A percentile compares a stretch with the other conserved stretches of the same genome.
Conservation (phyloP, 2,797 vertebrate species). For the Hipposideros larvatus region DNA sequence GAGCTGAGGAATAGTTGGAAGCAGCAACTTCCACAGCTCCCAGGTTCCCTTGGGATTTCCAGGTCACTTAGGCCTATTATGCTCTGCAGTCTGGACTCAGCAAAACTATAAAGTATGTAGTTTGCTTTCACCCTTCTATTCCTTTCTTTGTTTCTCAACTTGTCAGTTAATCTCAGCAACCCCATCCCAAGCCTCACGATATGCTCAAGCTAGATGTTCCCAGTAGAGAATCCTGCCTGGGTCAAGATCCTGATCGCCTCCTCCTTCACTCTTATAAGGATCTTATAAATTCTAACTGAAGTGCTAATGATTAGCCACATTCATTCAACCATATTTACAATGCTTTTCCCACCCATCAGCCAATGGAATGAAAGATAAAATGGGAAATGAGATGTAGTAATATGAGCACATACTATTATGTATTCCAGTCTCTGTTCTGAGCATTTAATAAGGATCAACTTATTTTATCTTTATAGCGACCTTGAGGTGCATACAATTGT, state of each 20-base stretch:
- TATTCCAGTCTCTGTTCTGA: background rate
- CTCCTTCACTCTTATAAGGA: background rate
- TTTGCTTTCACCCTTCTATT: background rate
- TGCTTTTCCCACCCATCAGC: background rate
- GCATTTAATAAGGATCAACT: background rate
- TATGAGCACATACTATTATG: background rate
- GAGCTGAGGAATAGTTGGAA: background rate
- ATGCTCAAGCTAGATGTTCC: background rate
- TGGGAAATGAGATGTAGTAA: background rate
- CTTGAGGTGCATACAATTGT: background rate
- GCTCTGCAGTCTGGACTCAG: background rate
- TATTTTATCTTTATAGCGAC: slow-evolving; percentile 10
- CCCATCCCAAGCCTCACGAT: background rate
- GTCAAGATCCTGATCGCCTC: background rate
- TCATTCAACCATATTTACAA: background rate
- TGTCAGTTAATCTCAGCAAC: background rate
- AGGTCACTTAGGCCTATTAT: background rate
- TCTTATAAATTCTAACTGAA: slow-evolving; percentile 24
- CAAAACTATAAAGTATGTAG: background rate
- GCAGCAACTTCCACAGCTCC: background rate
- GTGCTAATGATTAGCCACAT: background rate
- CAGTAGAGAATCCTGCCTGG: background rate
- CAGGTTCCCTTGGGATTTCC: background rate
- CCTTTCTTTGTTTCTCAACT: background rate
- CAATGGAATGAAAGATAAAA: background rate